Evolutionary conservation across 2,888 invertebrate genomes (phyloP), one percentile per base, ranked within the genome.

Genomic region (Acronicta psi): DNA sequence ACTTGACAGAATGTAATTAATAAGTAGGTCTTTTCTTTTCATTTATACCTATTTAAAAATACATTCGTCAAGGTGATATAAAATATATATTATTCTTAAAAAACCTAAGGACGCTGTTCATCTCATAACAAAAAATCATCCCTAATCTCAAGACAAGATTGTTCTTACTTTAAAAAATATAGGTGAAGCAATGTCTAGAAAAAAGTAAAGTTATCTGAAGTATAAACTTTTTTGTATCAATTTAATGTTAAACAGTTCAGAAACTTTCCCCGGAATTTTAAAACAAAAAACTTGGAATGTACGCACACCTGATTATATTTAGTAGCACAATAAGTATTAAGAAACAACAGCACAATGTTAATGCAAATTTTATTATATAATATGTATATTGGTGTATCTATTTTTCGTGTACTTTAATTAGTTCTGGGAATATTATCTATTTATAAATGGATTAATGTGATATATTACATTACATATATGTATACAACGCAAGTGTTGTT

Each of bases 401-500:
- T 73, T 67, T 57, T 65, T 62, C 69, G 47, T 61, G 57, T 71
- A 63, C 60, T 68, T 45, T 47, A 64, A 59, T 71, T 56, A 34
- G 49, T 59, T 58, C 47, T 38, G 58, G 54, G 23, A 65, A 53
- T 51, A 62, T 63, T 34, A 69, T 61, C 59, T 69, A 63, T 34
- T 49, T 62, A 47, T 66, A 66, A 77, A 75, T 68, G 72, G 62
- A 77, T 79, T 68, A 57, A 65, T 75, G 74, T 81, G 79, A 74
- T 79, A 81, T 76, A 79, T 76, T 73, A 74, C 55, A 72, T 70
- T 75, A 73, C 50, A 80, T 77, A 77, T 75, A 82, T 83, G 69
- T 81, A 79, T 82, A 82, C 79, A 83, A 67, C 74, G 77, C 79
- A 83, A 63, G 65, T 55, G 58, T 77, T 79, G 71, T 82, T 72